These are phyloP conservation scores for Crotalus horridus DNA, from an alignment of 2,113 vertebrate genomes.

Conservation along the genomic window DNA sequence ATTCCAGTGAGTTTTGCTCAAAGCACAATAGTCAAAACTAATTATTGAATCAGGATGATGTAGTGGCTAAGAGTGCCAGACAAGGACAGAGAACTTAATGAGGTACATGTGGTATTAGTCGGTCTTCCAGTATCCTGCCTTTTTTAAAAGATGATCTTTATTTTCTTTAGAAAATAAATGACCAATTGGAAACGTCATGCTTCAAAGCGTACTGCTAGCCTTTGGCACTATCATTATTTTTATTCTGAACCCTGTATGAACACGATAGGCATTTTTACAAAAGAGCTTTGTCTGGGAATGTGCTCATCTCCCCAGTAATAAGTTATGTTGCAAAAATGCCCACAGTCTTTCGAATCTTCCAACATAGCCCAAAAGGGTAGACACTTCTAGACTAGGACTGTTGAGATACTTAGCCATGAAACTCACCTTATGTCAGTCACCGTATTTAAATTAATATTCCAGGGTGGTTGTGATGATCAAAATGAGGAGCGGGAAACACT, in stretches of 20 bases:
- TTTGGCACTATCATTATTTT: not conserved
- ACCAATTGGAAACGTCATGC: not conserved
- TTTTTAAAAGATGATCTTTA: not conserved
- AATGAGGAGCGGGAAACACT: not conserved
- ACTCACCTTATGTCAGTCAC: not conserved
- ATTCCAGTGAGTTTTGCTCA: not conserved
- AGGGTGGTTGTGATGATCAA: not conserved
- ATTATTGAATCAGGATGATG: not conserved
- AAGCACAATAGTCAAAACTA: not conserved
- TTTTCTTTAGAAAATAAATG: not conserved
- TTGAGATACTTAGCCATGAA: not conserved
- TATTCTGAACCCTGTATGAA: not conserved
- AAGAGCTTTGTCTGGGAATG: not conserved
- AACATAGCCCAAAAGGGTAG: not conserved
- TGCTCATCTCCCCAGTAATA: not conserved
- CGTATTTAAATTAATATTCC: not conserved
- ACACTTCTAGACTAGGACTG: not conserved
- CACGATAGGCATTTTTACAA: not conserved
- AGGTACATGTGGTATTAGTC: not conserved
- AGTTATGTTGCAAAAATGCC: not conserved
- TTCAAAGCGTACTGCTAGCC: not conserved
- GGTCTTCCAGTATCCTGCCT: not conserved
- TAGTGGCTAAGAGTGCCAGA: not conserved
- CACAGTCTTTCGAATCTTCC: not conserved
- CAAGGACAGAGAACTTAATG: not conserved